These are phyloP conservation scores for Lepidurus packardi DNA, from an alignment of 1,140 invertebrate species.

Conservation along the genomic window DNA sequence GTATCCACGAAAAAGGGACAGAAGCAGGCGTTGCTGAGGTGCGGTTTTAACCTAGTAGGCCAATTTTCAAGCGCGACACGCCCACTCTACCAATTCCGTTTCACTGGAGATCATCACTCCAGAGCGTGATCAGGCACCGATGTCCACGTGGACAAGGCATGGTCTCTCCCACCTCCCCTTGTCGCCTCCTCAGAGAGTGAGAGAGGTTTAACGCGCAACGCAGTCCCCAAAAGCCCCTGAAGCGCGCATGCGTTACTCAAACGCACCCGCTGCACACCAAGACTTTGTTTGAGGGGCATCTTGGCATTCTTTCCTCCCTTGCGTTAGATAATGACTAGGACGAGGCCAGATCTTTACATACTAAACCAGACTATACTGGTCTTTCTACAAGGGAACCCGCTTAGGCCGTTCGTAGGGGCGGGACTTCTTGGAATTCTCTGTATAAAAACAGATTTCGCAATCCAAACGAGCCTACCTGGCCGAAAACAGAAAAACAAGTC, in stretches of 20 bases:
- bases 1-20: background rate
- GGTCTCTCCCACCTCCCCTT: background rate
- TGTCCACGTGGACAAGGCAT: background rate
- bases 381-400: background rate
- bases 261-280: background rate
- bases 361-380: conserved; percentile 2
- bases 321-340: background rate
- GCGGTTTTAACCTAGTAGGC: conserved; percentile 8
- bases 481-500: conserved; percentile 8
- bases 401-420: background rate
- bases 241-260: background rate
- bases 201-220: background rate
- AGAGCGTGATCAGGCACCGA: background rate
- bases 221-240: background rate
- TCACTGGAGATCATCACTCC: background rate
- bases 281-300: background rate
- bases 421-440: background rate
- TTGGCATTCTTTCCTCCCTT: background rate
- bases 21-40: background rate
- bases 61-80: background rate
- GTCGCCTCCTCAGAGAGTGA: background rate
- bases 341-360: background rate
- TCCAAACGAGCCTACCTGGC: conserved; percentile 7
- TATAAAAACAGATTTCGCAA: background rate
- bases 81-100: background rate